A percentile compares a stretch with the other conserved stretches of the same genome.
phyloP scores from a whole-genome alignment of 2,888 invertebrate genomes.

The Pachliopta kotzebuea region DNA sequence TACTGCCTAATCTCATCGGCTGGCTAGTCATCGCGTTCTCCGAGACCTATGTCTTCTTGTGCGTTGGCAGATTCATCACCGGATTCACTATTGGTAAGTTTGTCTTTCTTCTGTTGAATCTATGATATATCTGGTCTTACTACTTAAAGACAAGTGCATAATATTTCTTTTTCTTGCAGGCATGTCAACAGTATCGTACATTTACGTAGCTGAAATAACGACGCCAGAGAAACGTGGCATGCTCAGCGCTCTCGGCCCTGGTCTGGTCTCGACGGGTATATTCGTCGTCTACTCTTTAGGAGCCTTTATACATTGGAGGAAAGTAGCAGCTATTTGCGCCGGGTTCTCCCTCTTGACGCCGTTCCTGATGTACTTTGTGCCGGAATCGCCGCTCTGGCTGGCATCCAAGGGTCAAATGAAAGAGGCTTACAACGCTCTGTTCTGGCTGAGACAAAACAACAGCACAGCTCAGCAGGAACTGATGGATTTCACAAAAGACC shows the following conservation, averaged over 20 bases:
- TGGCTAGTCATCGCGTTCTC: conserved; percentile 86
- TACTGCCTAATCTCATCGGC: conserved; percentile 84
- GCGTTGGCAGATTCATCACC: conserved; percentile 84
- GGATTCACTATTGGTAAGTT: conserved; percentile 84
- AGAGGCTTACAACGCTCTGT: conserved; percentile 81
- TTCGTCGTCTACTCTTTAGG: conserved; percentile 85
- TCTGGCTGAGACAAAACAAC: conserved; percentile 84
- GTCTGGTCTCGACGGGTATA: conserved; percentile 86
- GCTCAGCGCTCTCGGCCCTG: conserved; percentile 85
- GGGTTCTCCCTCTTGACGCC: conserved; percentile 79
- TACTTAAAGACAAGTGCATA: too few relatives aligned
- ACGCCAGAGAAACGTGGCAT: conserved; percentile 85
- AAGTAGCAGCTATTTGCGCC: conserved; percentile 83
- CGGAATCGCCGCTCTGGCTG: conserved; percentile 86
- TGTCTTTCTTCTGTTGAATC: neutral
- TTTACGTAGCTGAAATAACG: conserved; percentile 85
- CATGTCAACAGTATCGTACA: conserved; percentile 85
- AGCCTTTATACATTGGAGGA: conserved; percentile 84
- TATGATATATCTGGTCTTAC: too few relatives aligned
- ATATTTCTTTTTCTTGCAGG: conserved; percentile 64
- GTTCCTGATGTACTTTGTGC: conserved; percentile 81
- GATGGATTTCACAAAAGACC: conserved; percentile 78
- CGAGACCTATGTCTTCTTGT: conserved; percentile 81
- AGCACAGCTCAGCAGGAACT: conserved; percentile 83
- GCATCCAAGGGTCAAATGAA: conserved; percentile 81